These are phyloP conservation scores for Notodonta ziczac DNA, from an alignment of 2,888 invertebrate genomes.

Conservation along the genomic window DNA sequence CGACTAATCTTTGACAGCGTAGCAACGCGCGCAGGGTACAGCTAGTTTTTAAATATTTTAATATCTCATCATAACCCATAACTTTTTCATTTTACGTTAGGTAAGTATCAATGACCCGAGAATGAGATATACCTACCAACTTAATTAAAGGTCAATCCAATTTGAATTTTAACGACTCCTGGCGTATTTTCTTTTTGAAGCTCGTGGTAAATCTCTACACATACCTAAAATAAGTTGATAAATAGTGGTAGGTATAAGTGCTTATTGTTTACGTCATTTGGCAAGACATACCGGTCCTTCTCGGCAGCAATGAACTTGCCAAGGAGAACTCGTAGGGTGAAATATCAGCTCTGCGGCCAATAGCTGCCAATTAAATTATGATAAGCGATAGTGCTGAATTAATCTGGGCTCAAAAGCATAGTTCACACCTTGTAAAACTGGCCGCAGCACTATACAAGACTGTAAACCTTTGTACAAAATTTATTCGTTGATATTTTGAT, in stretches of 20 bases:
- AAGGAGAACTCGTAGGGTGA: constrained; percentile 40
- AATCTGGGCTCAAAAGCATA: not conserved
- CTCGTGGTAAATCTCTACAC: not conserved
- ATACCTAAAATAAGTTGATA: not conserved
- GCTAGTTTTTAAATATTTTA: not conserved
- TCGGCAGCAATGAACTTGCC: constrained; percentile 40
- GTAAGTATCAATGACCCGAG: constrained; percentile 16
- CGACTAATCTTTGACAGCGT: too few relatives aligned
- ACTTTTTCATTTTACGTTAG: not conserved
- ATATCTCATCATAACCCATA: not conserved
- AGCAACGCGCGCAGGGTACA: too few relatives aligned
- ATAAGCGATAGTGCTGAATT: not conserved
- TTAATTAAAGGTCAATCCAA: constrained; percentile 8
- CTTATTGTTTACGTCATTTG: not conserved
- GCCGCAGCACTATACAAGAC: not conserved
- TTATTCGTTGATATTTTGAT: not conserved
- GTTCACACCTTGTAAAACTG: not conserved
- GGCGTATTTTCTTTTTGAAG: not conserved
- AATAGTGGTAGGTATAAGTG: not conserved
- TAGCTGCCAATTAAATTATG: not conserved
- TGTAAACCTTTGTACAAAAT: not conserved
- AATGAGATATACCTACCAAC: constrained; percentile 17
- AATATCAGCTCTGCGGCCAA: constrained; percentile 4
- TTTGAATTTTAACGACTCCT: constrained; percentile 4
- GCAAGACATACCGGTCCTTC: constrained; percentile 20